Conservation (phyloP, 2,113 vertebrate species). For the Zingel zingel region DNA sequence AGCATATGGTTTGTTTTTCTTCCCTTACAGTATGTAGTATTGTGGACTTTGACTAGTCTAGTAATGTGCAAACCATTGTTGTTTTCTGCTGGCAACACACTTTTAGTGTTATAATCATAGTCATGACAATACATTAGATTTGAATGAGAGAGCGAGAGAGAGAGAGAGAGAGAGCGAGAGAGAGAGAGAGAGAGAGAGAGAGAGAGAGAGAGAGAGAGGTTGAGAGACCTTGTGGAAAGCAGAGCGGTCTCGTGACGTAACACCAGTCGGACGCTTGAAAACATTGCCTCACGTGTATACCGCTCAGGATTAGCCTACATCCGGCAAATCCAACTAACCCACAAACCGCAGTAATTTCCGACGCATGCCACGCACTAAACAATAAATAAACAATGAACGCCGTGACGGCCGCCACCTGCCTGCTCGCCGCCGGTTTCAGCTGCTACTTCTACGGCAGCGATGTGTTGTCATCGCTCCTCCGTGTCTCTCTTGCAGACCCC, state of each 20-base stretch:
- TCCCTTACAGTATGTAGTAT: background rate
- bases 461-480: constrained; percentile 63
- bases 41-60: background rate
- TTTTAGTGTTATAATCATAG: background rate
- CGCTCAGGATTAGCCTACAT: constrained; percentile 9
- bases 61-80: background rate
- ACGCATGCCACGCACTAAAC: background rate
- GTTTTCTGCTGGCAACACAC: background rate
- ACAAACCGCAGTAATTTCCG: background rate
- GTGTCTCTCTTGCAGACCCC: constrained; percentile 73
- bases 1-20: background rate
- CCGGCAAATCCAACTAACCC: background rate
- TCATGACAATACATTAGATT: background rate
- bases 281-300: background rate
- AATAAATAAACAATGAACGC: constrained; percentile 57
- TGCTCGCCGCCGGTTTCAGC: constrained; percentile 75
- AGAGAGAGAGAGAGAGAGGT: constrained; percentile 9
- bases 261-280: constrained; percentile 22
- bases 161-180: background rate
- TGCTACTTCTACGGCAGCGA: constrained; percentile 75
- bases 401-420: constrained; percentile 65
- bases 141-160: background rate
- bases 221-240: constrained; percentile 14
- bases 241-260: constrained; percentile 69
- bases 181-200: constrained; percentile 12